Evolutionary conservation across 2,888 invertebrate species (phyloP), one percentile per base, ranked within the genome.

Genomic region (Andrena camellia): DNA sequence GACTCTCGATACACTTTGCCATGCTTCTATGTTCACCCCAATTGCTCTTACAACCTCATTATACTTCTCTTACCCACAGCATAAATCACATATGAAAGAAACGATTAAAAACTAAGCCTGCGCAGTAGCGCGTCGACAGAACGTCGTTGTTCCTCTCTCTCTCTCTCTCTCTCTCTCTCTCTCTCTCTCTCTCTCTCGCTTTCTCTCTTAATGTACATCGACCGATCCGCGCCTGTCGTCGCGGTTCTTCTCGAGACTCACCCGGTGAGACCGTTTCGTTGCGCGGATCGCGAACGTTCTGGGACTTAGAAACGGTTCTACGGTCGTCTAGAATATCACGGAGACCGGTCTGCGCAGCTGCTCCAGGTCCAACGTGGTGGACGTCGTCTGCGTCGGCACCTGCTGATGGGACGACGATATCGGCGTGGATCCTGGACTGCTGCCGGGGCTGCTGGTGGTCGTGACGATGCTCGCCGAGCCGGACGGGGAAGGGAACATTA

Each of bases 281-380:
- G 8, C 62, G 23, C 54, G 63, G 20, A 57, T 57, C 48, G 33
- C 48, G 20, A 64, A 50, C 42, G 54, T 50, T 66, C 69, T 33
- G 31, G 33, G 23, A 4, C 35, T n/a, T 31, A 50, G 35, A 59
- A 35, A 26, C 42, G 17, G 29, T 10, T 33, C n/a, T n/a, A 48
- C n/a, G 31, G n/a, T 17, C 31, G 26, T 67, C 76, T 96, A 97
- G 95, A 96, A 96, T 94, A 96, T 96, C 89, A 97, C 96, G 79
- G 97, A 95, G 52, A 97, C 96, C 0, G 97, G 96, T 94, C 97
- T 95, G 91, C 96, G 94, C 4, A 97, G 95, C 91, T 96, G 95
- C 89, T 95, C 95, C 31, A 91, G 80, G 86, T 95, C 95, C 87
- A 95, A 94, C 72, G 74, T 57, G 94, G 94, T 0, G 95, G 95